Evolutionary conservation across 2,888 invertebrate genomes (phyloP), one percentile per base, ranked within the genome.

Genomic region (Lithophane socia): DNA sequence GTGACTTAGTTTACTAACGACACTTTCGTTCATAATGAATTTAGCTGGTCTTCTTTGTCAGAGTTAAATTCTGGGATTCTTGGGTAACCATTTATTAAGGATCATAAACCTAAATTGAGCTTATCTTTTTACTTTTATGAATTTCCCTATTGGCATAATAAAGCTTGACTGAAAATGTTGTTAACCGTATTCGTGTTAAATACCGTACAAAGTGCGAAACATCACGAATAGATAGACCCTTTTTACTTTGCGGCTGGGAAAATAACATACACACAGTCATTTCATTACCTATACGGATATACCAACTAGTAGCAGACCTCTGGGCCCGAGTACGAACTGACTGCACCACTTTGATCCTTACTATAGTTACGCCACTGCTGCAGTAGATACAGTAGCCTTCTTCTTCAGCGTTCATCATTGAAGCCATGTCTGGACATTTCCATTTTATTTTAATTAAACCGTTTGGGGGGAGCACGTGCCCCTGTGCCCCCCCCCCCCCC

Each of bases 1-100:
- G 60, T 3, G 56, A 12, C 68, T 77, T 77, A 58, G 63, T 85
- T 77, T 77, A 85, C 49, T 75, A 72, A 75, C 47, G 60, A 54
- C 42, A 5, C 54, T 71, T 70, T 56, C 9, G 12, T n/a, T 75
- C n/a, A 16, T 29, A 18, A 16, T 47, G 10, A 21, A 10, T 64
- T 18, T 5, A 49, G 13, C 10, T 58, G 29, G 10, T 37, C 3
- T 16, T 42, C 16, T 77, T 58, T 66, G 37, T 52, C 3, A 13
- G 18, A 54, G 0, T 44, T 2, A n/a, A 37, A 58, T 47, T 24
- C 24, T 63, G 37, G 16, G 7, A n/a, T 64, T 64, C 54, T 56
- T 12, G 21, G 4, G 10, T 13, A 9, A 52, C 56, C 10, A 37
- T 37, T 37, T 5, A 37, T 37, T 37, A 4, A 37, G 37, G 37